Base-by-base conservation (phyloP, 2,797 vertebrate genomes). In the Anisognathus igniventris region DNA sequence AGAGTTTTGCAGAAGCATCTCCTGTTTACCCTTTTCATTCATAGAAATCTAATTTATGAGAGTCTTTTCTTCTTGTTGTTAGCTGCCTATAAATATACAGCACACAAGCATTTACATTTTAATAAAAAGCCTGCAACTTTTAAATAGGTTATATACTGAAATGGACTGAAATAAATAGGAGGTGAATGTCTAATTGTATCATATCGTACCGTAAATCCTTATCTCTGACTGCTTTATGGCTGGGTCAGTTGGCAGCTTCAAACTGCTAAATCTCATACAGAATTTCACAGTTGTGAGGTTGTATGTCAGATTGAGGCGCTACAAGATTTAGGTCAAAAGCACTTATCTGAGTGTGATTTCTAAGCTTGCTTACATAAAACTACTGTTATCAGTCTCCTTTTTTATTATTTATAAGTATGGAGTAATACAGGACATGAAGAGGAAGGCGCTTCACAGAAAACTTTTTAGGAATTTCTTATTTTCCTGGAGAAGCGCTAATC, bases 291-390 rank as follows among this genome's bases (percentile, higher is more conserved):
- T 98, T 97, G 94, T 90, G 96, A 93, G 97, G 98, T 98, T 98
- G 97, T 93, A 97, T 98, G 97, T 98, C 96, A 97, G 97, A 98
- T 96, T 53, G 95, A 98, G 97, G 95, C 79, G 37, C 96, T 97
- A 97, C 97, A 98, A 98, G 98, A 98, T 98, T 98, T 97, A 98
- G 98, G 98, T 98, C 98, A 98, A 97, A 98, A 97, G 97, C 97
- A 97, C 97, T 98, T 98, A 98, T 97, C 97, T 97, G 97, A 97
- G 96, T 71, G 81, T 97, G 97, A 98, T 98, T 98, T 98, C 96
- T 98, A 97, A 98, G 98, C 97, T 98, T 98, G 96, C 98, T 98
- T 98, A 97, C 97, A 98, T 97, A 98, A 98, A 98, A 96, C 96
- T 93, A 76, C 90, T 97, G 96, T 98, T 98, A 97, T 97, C 97